These are phyloP conservation scores for Manacus vitellinus DNA, from an alignment of 2,113 vertebrate species.

Conservation along the genomic window DNA sequence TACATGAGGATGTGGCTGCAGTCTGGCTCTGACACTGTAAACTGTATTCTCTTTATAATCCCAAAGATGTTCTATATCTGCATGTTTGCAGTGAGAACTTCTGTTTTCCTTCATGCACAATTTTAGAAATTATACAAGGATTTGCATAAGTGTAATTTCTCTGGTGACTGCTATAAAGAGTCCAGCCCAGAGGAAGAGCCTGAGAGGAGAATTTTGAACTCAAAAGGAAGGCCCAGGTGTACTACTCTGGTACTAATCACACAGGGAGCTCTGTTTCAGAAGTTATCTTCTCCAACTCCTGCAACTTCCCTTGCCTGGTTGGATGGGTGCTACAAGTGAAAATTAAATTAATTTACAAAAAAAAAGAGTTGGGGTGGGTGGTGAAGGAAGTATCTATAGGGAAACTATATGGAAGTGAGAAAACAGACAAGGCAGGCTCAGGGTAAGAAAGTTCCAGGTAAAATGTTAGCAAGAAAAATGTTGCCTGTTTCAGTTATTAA, in stretches of 20 bases:
- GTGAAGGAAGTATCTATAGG: not conserved
- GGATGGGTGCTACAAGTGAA: not conserved
- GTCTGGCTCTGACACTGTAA: not conserved
- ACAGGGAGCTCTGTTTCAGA: not conserved
- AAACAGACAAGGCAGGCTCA: not conserved
- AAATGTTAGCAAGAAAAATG: not conserved
- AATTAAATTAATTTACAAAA: not conserved
- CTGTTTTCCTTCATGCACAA: not conserved
- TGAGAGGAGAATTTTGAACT: not conserved
- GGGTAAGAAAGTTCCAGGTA: not conserved
- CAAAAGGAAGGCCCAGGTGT: not conserved
- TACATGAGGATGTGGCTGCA: not conserved
- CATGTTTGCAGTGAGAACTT: not conserved
- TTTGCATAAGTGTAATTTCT: not conserved
- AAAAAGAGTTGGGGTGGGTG: not conserved
- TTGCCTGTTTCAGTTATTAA: not conserved
- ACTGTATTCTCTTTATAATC: not conserved
- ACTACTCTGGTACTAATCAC: not conserved
- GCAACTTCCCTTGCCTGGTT: not conserved
- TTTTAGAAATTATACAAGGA: not conserved
- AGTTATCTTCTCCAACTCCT: not conserved
- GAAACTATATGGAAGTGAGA: not conserved
- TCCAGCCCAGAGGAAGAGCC: not conserved
- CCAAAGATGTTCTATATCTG: not conserved
- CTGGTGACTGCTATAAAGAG: not conserved